Evolutionary conservation across 2,888 invertebrate species (phyloP).

Genomic region (Eupithecia pulchellata): DNA sequence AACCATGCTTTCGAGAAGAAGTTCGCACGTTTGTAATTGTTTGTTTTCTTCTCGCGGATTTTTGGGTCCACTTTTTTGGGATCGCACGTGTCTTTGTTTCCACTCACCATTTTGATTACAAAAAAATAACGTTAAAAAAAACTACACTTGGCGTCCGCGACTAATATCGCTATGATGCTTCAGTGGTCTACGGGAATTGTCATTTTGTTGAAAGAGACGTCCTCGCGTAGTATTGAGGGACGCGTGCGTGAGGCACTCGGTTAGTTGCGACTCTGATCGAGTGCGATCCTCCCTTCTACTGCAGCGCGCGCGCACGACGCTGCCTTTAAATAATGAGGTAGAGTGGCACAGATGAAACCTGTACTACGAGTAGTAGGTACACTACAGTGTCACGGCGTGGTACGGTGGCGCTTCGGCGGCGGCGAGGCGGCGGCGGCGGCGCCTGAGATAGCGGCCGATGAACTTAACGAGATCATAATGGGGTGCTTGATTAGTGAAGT

Average conservation of each 20-base stretch:
- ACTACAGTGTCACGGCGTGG: conserved; percentile 19
- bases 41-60: conserved; percentile 78
- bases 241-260: conserved; percentile 70
- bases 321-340: conserved; percentile 46
- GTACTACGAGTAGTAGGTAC: conserved; percentile 16
- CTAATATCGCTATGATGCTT: conserved; percentile 36
- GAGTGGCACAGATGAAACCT: conserved; percentile 25
- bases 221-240: conserved; percentile 56
- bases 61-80: conserved; percentile 77
- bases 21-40: conserved; percentile 78
- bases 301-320: conserved; percentile 64
- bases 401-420: conserved; percentile 16
- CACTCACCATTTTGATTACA: conserved; percentile 72
- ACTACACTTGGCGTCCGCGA: conserved; percentile 26
- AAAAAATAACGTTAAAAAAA: conserved; percentile 42
- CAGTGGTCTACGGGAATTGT: conserved; percentile 58
- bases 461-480: conserved; percentile 5
- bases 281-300: conserved; percentile 73
- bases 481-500: conserved; percentile 5
- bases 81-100: conserved; percentile 75
- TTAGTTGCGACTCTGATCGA: conserved; percentile 66
- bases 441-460: conserved; percentile 16
- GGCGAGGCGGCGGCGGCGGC: conserved; percentile 11
- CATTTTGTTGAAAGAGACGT: conserved; percentile 59
- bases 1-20: conserved; percentile 78